Evolutionary conservation across 1,140 invertebrate species (phyloP), one percentile per base, ranked within the genome.

Genomic region (Drosophila paulistorum): DNA sequence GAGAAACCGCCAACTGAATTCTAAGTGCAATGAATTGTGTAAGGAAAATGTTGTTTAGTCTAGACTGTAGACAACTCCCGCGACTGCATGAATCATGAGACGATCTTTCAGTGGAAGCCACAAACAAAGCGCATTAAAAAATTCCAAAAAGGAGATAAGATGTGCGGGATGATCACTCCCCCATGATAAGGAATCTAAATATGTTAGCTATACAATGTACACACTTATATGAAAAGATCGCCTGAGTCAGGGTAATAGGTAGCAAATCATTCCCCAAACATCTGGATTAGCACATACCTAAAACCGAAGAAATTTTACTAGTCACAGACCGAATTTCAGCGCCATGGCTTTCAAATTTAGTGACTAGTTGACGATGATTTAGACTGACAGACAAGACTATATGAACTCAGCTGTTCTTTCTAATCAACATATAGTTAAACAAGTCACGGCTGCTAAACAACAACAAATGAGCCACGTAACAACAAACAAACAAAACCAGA

Each of bases 111-210:
- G 45, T 51, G 7, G 45, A 11, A 48, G 42, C 17, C 20, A 33
- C 30, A 7, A 30, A 33, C 37, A 45, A 20, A 20, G 33, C 30
- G 48, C 63, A 65, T 75, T 75, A 68, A 68, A 59, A 59, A 35
- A 42, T 58, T 57, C 61, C 51, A 57, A 51, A 35, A 73, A 75
- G 68, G 72, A 75, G 72, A 48, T 48, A 26, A 75, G 73, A 75
- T 75, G 68, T 75, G 57, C 72, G 65, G 23, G 41, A 14, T 63
- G 65, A 75, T 63, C 51, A 65, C 68, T 75, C 51, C 75, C 30
- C 5, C 30, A 30, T 62, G 73, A 75, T 73, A 74, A 73, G 70
- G 37, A 54, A 45, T 51, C 33, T 26, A 68, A 14, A 39, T 7
- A 45, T 20, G 30, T 54, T 23, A 11, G 37, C 37, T 57, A n/a